Base-by-base conservation (phyloP, 2,113 vertebrate genomes). In the Neofelis nebulosa region DNA sequence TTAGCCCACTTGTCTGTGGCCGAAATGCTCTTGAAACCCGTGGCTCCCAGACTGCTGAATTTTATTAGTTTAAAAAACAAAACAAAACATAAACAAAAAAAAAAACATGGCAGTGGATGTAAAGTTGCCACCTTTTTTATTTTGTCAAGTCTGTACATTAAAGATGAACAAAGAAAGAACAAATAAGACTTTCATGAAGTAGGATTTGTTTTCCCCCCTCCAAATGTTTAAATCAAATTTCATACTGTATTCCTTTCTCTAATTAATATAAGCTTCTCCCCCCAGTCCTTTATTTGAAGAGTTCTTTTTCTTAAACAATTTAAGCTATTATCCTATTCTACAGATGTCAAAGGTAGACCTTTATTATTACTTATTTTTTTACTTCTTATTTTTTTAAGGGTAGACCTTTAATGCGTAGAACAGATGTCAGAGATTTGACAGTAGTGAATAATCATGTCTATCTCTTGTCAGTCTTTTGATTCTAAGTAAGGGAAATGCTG, bases 381-480 rank as follows among this genome's bases (percentile, higher is more conserved):
- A 15, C 41, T 45, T 2, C 15, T 66, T 33, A 27, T 76, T 76
- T 45, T 45, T 76, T 45, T 8, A 94, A 79, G 33, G 21, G n/a
- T 73, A 91, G 94, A 83, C 45, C 86, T 96, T 88, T 80, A 55
- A 50, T n/a, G 10, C 55, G 25, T 18, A 61, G 52, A 91, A 73
- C 33, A 89, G 69, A 74, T 80, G 66, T 84, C 61, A 41, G 57
- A 69, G 36, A 50, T 73, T 74, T 86, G 76, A 73, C 82, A 65
- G 68, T 57, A 61, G 83, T 55, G 89, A 94, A 68, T 80, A 95
- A 81, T 91, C 89, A 71, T 73, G 95, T 91, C 76, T 86, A 1
- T 83, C 55, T 95, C 65, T 93, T 91, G 68, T 89, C 52, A 90
- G 0, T 68, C 38, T 96, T 97, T 52, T 94, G 71, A 79, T 89